Percentiles rank a stretch among this genome's conserved stretches.
Evolutionary conservation across 2,113 vertebrate genomes (phyloP).

Genomic region (Lycaon pictus): DNA sequence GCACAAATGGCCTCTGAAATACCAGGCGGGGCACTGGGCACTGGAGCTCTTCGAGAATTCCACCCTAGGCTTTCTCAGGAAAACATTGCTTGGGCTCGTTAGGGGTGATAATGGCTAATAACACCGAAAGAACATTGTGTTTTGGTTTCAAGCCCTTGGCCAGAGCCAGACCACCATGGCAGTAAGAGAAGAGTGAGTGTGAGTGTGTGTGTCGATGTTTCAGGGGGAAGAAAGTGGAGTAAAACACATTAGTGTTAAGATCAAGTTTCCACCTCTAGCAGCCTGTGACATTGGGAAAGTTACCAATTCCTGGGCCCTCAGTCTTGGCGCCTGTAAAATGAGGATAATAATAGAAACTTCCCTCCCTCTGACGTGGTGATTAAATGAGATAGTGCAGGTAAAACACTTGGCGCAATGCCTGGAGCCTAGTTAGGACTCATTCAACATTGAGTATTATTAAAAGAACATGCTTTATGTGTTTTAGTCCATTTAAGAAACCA

Average conservation of each 20-base stretch:
- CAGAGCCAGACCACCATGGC: background rate
- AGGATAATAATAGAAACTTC: background rate
- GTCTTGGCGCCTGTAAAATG: background rate
- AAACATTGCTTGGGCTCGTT: background rate
- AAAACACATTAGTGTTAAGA: background rate
- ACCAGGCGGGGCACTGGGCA: background rate
- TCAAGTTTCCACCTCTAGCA: background rate
- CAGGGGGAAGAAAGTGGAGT: background rate
- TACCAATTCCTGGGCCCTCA: background rate
- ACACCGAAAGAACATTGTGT: background rate
- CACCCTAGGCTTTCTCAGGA: background rate
- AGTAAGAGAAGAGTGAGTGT: background rate
- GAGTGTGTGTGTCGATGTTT: background rate
- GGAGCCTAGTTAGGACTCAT: background rate
- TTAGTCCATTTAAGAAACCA: background rate
- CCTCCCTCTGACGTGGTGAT: background rate
- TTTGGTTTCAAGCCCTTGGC: background rate
- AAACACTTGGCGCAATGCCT: background rate
- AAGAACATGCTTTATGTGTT: background rate
- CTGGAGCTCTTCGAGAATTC: background rate
- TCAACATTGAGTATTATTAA: background rate
- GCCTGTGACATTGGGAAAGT: background rate
- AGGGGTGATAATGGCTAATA: conserved; percentile 7
- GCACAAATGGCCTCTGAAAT: conserved; percentile 81
- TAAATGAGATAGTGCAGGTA: background rate